Base-by-base conservation (phyloP, 2,797 vertebrate species). In the Lepidocolaptes lacrymiger region DNA sequence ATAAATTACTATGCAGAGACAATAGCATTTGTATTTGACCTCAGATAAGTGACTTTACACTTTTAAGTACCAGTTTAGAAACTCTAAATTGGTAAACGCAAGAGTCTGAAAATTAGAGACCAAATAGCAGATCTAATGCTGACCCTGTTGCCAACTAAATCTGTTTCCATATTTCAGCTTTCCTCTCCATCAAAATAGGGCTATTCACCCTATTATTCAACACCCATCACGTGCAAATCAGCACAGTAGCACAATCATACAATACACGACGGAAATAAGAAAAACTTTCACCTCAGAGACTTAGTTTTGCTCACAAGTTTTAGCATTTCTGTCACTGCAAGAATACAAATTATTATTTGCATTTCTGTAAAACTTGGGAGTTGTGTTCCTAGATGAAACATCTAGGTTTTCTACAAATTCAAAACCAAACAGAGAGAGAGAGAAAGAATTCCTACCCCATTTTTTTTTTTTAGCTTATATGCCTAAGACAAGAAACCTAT, bases 21-120 rank as follows among this genome's bases (percentile, higher is more conserved):
- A 95, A 80, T 73, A 85, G 63, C 66, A 91, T 92, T 96, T 97
- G 51, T 82, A 94, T 82, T 78, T 89, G 81, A 84, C 81, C 39
- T 85, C 61, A 77, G 84, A 88, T 28, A 92, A 92, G 44, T 64
- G 46, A 91, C 63, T 80, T 91, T 67, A 84, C 74, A 80, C 26
- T 82, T 89, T 59, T 44, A 93, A 89, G 48, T 54, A 68, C 26
- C 32, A 91, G 43, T 88, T 93, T n/a, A 78, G 78, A 92, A 89
- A 80, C 58, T 77, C 4, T 69, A 63, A 76, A 77, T 28, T 74
- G 44, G 41, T 74, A 55, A 94, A 85, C 12, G 10, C 43, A 68
- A 56, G 34, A 44, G 30, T 48, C 51, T 80, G 64, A 82, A 92
- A 89, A 89, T 46, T 28, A 0, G 3, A 91, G 59, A 91, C 63